These are phyloP conservation scores for Trichonephila clavata DNA, from an alignment of 1,140 invertebrate species.

Conservation along the genomic window DNA sequence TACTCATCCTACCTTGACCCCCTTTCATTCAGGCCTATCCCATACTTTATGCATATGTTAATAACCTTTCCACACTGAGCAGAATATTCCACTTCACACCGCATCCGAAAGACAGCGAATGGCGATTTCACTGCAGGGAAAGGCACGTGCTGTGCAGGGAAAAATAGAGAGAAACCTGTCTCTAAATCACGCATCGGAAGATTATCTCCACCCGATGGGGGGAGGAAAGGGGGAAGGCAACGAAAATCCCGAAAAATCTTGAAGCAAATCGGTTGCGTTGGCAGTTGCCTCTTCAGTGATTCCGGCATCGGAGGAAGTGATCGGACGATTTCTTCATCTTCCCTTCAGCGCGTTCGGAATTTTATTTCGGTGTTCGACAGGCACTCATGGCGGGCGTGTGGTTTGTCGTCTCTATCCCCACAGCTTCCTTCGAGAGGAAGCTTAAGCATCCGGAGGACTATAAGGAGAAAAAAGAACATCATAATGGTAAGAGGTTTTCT, in stretches of 20 bases:
- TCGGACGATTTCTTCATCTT: slow-evolving; percentile 30
- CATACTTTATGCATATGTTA: too few species aligned
- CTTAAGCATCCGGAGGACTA: slow-evolving; percentile 32
- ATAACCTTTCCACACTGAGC: neutral
- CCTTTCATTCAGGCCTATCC: too few species aligned
- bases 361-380: slow-evolving; percentile 10
- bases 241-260: neutral
- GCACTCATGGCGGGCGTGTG: slow-evolving; percentile 48
- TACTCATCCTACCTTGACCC: too few species aligned
- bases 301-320: slow-evolving; percentile 36
- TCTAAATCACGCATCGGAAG: slow-evolving; percentile 3
- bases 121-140: neutral
- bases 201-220: neutral
- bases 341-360: neutral
- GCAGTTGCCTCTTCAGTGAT: neutral
- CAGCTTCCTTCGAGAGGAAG: slow-evolving; percentile 45
- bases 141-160: neutral
- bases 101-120: neutral
- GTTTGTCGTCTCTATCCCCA: slow-evolving; percentile 47
- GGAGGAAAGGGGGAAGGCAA: neutral
- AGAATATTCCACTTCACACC: neutral
- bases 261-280: slow-evolving; percentile 2
- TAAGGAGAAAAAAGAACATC: slow-evolving; percentile 35
- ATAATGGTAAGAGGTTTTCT: neutral
- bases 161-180: neutral